Percentiles rank a stretch among this genome's conserved stretches.
These are phyloP conservation scores for rabbit (Oryctolagus cuniculus) DNA, from an alignment of 2,113 vertebrate genomes.

Conservation along the genomic window mOryCun1.1 NC_091438.1:153046501-153047000, in stretches of 20 bases:
- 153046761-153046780: neutral
- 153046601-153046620: fast-evolving
- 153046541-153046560: neutral
- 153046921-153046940: neutral
- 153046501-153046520: neutral
- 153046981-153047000: neutral
- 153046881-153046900: slow-evolving; percentile 31
- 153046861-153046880: slow-evolving; percentile 33
- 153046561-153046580: neutral
- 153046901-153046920: neutral
- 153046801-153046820: slow-evolving; percentile 85
- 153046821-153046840: slow-evolving; percentile 78
- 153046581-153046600: fast-evolving
- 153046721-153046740: neutral
- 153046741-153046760: slow-evolving; percentile 15
- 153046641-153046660: neutral
- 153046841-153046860: slow-evolving; percentile 17
- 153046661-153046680: neutral
- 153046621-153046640: neutral
- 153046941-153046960: neutral
- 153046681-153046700: neutral
- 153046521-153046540: neutral
- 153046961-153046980: neutral
- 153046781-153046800: slow-evolving; percentile 75
- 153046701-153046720: neutral